phyloP scores from a whole-genome alignment of 1,140 invertebrate species.

The Polyergus mexicanus region DNA sequence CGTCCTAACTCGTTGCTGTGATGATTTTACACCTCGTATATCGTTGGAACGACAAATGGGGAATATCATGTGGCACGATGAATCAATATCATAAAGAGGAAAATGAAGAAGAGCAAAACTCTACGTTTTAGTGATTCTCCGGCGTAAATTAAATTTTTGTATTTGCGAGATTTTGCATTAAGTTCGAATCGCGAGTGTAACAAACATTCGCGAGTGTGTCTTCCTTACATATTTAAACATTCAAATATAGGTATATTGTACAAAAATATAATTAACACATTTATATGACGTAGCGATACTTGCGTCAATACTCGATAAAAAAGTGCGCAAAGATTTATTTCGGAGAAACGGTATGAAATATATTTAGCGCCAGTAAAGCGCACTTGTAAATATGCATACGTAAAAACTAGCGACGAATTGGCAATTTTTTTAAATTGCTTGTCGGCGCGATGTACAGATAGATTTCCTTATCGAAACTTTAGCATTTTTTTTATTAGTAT shows the following conservation, averaged over 20 bases:
- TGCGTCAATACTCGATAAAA: background rate
- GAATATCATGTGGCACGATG: background rate
- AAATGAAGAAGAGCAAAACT: constrained; percentile 6
- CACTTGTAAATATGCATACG: constrained; percentile 45
- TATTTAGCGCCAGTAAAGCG: constrained; percentile 12
- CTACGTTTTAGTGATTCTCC: background rate
- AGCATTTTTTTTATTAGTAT: constrained; percentile 31
- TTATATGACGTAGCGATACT: constrained; percentile 18
- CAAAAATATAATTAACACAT: constrained; percentile 39
- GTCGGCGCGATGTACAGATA: background rate
- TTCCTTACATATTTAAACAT: constrained; percentile 59
- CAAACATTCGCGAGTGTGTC: constrained; percentile 25
- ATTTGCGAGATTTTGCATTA: constrained; percentile 12
- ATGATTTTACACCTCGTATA: constrained; percentile 78
- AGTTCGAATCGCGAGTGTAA: background rate
- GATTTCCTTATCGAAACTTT: background rate
- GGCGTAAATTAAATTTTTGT: constrained; percentile 19
- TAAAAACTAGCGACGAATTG: background rate
- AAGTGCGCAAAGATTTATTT: background rate
- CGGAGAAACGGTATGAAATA: background rate
- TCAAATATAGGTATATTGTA: constrained; percentile 42
- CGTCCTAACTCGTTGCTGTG: constrained; percentile 84
- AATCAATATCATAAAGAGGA: constrained; percentile 11
- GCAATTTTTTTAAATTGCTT: background rate
- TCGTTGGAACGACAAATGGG: constrained; percentile 38